Conservation (phyloP, 64 coral and sea anemone species). For the Montipora efflorescens region DNA sequence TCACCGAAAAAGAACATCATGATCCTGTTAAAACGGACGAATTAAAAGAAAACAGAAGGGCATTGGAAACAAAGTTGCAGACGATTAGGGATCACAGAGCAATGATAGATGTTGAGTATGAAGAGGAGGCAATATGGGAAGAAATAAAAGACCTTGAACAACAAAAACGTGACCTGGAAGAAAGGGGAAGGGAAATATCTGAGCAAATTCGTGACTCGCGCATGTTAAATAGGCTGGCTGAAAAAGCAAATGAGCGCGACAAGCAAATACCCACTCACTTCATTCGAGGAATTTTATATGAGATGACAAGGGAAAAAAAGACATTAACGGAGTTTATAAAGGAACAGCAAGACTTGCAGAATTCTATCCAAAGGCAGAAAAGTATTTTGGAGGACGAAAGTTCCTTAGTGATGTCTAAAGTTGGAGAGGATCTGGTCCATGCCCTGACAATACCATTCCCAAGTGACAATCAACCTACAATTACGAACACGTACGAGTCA, state of each 20-base stretch:
- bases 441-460: background rate
- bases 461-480: background rate
- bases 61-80: conserved; percentile 47
- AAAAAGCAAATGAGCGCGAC: conserved; percentile 2
- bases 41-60: conserved; percentile 33
- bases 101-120: conserved; percentile 62
- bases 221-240: conserved; percentile 6
- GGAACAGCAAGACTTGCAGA: conserved; percentile 56
- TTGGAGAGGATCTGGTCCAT: conserved; percentile 59
- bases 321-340: conserved; percentile 75
- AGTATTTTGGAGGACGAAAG: conserved; percentile 24
- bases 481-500: background rate
- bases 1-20: background rate
- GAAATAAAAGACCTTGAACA: conserved; percentile 45
- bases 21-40: background rate
- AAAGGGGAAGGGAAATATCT: conserved; percentile 27
- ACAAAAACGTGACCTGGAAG: conserved; percentile 30
- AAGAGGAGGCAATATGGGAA: conserved; percentile 78
- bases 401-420: conserved; percentile 40
- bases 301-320: conserved; percentile 55
- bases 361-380: conserved; percentile 45
- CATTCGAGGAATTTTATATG: conserved; percentile 31
- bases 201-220: conserved; percentile 36
- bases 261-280: conserved; percentile 29
- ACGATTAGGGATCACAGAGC: conserved; percentile 67